phyloP scores from a whole-genome alignment of 2,888 invertebrate species.

The Oxyscelio sp. region DNA sequence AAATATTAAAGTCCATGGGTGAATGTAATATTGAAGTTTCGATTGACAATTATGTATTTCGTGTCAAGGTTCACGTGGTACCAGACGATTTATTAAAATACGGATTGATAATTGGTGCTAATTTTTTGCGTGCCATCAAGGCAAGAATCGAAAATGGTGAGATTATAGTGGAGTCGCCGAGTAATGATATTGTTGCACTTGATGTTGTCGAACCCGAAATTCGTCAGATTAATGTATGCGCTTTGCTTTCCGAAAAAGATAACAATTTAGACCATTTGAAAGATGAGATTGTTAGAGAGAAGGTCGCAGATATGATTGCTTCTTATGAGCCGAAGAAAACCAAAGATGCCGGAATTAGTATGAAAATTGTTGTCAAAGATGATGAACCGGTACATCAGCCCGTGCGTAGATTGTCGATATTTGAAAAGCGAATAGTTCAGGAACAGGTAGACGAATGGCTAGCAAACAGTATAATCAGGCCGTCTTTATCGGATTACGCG shows the following conservation, averaged over 20 bases:
- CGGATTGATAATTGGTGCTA: constrained; percentile 14
- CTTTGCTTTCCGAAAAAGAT: background rate
- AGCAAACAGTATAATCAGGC: no score
- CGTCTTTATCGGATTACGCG: no score
- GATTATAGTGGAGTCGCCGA: background rate
- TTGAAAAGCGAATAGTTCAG: no score
- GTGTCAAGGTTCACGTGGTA: constrained; percentile 9
- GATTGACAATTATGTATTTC: background rate
- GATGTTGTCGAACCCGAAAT: constrained; percentile 14
- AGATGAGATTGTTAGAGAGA: background rate
- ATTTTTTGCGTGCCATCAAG: constrained; percentile 11
- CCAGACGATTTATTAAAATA: constrained; percentile 14
- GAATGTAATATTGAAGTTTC: constrained; percentile 9
- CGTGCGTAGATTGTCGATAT: no score
- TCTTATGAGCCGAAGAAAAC: background rate
- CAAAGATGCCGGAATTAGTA: background rate
- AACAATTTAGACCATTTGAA: background rate
- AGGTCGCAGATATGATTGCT: background rate
- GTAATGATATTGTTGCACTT: background rate
- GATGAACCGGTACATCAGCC: constrained; percentile 22
- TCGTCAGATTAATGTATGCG: background rate
- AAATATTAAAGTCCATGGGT: background rate
- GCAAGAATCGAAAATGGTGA: background rate
- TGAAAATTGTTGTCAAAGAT: constrained; percentile 12
- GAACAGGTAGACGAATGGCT: no score